These are phyloP conservation scores for Elachura formosa DNA, from an alignment of 2,113 vertebrate species.

Conservation along the genomic window DNA sequence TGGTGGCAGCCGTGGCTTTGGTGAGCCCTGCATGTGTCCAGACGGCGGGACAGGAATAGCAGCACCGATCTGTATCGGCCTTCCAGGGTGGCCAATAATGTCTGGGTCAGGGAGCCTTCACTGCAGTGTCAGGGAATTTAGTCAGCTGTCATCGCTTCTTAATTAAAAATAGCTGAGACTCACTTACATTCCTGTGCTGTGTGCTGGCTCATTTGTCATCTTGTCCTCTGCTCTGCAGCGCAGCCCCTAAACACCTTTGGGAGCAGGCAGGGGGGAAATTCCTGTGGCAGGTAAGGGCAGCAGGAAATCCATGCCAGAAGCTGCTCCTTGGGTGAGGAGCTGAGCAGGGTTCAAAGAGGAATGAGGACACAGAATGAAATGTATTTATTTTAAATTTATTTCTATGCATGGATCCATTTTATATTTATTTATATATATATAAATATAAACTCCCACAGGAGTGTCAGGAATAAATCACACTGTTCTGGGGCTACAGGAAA, in stretches of 20 bases:
- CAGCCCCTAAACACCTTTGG: not conserved
- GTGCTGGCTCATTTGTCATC: slow-evolving; percentile 8
- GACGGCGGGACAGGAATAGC: slow-evolving; percentile 43
- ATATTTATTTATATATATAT: not conserved
- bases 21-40: slow-evolving; percentile 38
- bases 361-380: not conserved
- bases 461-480: not conserved
- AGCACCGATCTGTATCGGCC: not conserved
- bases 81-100: slow-evolving; percentile 34
- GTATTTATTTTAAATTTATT: not conserved
- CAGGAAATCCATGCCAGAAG: accelerated
- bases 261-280: not conserved
- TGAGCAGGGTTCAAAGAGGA: not conserved
- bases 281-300: not conserved
- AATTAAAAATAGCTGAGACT: slow-evolving; percentile 71
- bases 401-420: not conserved
- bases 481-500: not conserved
- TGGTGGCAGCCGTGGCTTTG: slow-evolving; percentile 17
- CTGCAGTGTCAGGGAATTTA: slow-evolving; percentile 66
- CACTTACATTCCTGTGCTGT: slow-evolving; percentile 36
- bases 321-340: not conserved
- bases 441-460: not conserved
- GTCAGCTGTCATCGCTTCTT: slow-evolving; percentile 72
- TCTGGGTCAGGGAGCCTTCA: slow-evolving; percentile 67
- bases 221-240: slow-evolving; percentile 19